These are phyloP conservation scores for Cydia fagiglandana DNA, from an alignment of 1,140 invertebrate species.

Conservation along the genomic window DNA sequence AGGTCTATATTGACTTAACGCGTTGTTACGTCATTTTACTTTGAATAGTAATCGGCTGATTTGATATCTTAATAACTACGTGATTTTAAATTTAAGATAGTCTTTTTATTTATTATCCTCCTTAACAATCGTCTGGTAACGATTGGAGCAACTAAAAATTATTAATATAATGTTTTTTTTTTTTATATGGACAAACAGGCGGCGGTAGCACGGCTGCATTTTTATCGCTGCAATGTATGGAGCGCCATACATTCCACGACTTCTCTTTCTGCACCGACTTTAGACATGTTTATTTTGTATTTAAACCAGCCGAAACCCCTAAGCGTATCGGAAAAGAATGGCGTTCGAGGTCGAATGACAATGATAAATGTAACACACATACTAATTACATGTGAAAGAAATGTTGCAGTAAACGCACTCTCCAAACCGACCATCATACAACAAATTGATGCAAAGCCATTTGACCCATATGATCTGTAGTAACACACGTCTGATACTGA, in stretches of 20 bases:
- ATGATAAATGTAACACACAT: neutral
- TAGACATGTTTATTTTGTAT: neutral
- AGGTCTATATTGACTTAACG: neutral
- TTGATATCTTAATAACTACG: neutral
- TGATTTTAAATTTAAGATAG: neutral
- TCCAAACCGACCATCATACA: too few relatives aligned
- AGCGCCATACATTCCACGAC: too few relatives aligned
- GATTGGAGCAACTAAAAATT: too few relatives aligned
- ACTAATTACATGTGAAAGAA: neutral
- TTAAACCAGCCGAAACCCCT: neutral
- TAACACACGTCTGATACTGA: too few relatives aligned
- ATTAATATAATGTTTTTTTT: too few relatives aligned
- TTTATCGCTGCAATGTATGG: too few relatives aligned
- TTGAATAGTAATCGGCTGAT: conserved; percentile 8
- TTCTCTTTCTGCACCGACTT: too few relatives aligned
- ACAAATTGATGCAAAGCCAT: too few relatives aligned
- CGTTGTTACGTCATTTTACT: neutral
- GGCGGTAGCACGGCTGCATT: too few relatives aligned
- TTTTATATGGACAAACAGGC: too few relatives aligned
- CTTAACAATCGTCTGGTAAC: too few relatives aligned
- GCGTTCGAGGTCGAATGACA: conserved; percentile 12
- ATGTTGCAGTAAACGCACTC: neutral
- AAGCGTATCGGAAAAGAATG: conserved; percentile 1
- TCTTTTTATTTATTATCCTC: neutral
- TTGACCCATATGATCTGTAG: too few relatives aligned